These are phyloP conservation scores for Colostygia pectinataria DNA, from an alignment of 2,888 invertebrate species.

Conservation along the genomic window DNA sequence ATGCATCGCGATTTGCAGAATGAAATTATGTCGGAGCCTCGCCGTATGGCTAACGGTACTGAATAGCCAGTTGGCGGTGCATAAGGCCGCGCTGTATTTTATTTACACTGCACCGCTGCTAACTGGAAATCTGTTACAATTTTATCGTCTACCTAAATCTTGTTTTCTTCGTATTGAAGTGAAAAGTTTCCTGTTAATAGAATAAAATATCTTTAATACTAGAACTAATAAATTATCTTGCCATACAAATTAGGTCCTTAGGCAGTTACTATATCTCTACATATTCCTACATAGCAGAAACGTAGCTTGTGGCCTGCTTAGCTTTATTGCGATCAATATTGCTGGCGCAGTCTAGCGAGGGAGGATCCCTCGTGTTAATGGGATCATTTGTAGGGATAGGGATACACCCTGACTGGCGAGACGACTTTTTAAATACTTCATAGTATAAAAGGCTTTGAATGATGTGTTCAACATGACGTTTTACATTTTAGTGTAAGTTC, in stretches of 20 bases:
- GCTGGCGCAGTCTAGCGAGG: constrained; percentile 54
- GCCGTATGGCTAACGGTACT: constrained; percentile 64
- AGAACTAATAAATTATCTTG: background rate
- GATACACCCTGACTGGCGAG: constrained; percentile 51
- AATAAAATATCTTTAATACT: no score
- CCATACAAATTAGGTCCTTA: background rate
- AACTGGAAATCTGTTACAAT: constrained; percentile 51
- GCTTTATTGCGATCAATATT: constrained; percentile 56
- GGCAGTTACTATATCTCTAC: no score
- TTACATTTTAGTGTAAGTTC: no score
- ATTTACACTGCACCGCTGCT: constrained; percentile 55
- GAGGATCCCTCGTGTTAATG: constrained; percentile 60
- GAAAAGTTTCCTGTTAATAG: background rate
- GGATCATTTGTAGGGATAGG: constrained; percentile 63
- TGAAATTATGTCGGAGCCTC: constrained; percentile 59
- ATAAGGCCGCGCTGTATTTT: constrained; percentile 55
- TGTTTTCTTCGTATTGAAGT: constrained; percentile 8
- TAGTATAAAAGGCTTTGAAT: constrained; percentile 14
- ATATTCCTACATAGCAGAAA: constrained; percentile 20
- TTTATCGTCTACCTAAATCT: constrained; percentile 25
- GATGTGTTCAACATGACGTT: background rate
- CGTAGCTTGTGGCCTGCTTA: constrained; percentile 27
- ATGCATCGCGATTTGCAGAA: constrained; percentile 54
- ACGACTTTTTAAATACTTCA: constrained; percentile 41
- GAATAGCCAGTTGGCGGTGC: constrained; percentile 58